Evolutionary conservation across 2,888 invertebrate genomes (phyloP), one percentile per base, ranked within the genome.

Genomic region (Rhogogaster chlorosoma): DNA sequence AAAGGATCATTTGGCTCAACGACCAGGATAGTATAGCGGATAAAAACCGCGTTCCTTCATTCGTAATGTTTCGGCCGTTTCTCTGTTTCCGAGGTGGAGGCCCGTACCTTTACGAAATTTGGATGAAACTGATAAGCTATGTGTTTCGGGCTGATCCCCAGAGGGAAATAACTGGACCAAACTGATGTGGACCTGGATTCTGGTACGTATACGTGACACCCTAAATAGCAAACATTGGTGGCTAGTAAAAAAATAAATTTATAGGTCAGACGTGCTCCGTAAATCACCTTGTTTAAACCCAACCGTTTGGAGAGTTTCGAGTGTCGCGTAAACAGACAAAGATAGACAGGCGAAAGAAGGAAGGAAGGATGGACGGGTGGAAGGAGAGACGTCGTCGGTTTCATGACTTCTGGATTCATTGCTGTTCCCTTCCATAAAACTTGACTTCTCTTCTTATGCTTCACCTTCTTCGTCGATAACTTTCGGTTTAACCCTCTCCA

Each of bases 301-400:
- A 45, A 45, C 22, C 38, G 42, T 83, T 70, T 29, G 83, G 67
- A 53, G 45, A 83, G 49, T 70, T 61, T 64, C 83, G 83, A 83
- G 67, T 83, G 64, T 49, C 67, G 45, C 83, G 67, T 83, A 67
- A 83, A 83, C 83, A 67, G 67, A 83, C 45, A 29, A 78, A 84
- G 82, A 86, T 80, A 77, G 84, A 84, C 86, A 87, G 88, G 87
- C 83, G 84, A 71, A 87, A 87, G 71, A 29, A 61, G 49, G 36
- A 29, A 53, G 42, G 64, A 84, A 38, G 42, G 53, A 71, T 45
- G 83, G 64, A 61, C 57, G 53, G 83, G 45, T n/a, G 32, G 77
- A 84, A 45, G 15, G 38, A 18, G 73, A 36, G 18, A 49, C 26
- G 83, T 77, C 73, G 75, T 75, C 77, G 45, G 85, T 80, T 84